Evolutionary conservation across 2,797 vertebrate genomes (phyloP).

Genomic region (Pseudochaenichthys georgianus): DNA sequence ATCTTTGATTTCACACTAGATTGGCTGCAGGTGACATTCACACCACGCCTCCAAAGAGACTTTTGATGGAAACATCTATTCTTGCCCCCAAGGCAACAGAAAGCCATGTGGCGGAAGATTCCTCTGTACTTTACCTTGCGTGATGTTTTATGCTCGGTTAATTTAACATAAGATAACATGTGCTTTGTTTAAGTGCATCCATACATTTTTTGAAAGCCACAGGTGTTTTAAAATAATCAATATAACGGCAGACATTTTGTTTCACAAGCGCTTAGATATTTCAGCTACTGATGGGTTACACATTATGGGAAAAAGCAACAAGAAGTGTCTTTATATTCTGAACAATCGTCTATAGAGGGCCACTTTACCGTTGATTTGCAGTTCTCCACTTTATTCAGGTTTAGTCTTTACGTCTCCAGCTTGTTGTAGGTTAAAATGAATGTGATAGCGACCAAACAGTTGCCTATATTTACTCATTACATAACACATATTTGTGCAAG

Average conservation of each 20-base stretch:
- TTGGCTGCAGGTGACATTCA: conserved; percentile 4
- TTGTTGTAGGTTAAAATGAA: conserved; percentile 3
- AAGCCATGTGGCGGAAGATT: not conserved
- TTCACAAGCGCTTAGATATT: not conserved
- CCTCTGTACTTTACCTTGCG: not conserved
- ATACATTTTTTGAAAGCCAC: conserved; percentile 6
- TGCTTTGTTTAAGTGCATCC: not conserved
- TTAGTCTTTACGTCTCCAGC: not conserved
- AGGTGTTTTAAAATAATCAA: not conserved
- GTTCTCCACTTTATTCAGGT: not conserved
- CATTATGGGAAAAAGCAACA: not conserved
- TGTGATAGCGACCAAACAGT: not conserved
- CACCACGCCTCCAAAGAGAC: not conserved
- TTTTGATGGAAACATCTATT: conserved; percentile 10
- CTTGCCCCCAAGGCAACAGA: not conserved
- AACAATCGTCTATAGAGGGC: not conserved
- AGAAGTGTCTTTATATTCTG: not conserved
- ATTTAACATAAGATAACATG: not conserved
- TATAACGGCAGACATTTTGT: no score
- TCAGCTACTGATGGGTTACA: not conserved
- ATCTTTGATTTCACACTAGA: conserved; percentile 33
- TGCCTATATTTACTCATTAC: not conserved
- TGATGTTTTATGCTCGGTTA: not conserved
- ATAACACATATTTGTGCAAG: not conserved
- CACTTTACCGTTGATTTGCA: no score